Evolutionary conservation across 2,888 invertebrate species (phyloP).

Genomic region (Trichopoda pennipes): DNA sequence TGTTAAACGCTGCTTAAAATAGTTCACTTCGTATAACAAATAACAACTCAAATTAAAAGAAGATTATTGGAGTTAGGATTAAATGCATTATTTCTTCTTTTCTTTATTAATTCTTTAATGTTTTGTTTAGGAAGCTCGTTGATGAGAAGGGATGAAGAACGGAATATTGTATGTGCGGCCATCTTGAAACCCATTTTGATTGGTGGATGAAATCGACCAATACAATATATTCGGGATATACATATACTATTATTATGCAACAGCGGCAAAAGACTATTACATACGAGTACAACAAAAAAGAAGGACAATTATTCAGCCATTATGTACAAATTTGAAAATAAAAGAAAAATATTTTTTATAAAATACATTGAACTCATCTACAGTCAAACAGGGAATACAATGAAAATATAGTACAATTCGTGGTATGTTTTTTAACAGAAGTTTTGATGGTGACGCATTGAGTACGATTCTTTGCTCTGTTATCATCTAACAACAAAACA

Average conservation of each 20-base stretch:
- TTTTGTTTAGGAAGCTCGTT: slow-evolving; percentile 36
- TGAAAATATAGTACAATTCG: slow-evolving; percentile 43
- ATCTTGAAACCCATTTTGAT: slow-evolving; percentile 81
- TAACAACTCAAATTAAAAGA: too few relatives aligned
- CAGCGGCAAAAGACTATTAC: slow-evolving; percentile 40
- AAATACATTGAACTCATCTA: slow-evolving; percentile 66
- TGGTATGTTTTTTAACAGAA: slow-evolving; percentile 35
- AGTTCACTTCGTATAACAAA: too few relatives aligned
- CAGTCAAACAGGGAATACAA: slow-evolving; percentile 62
- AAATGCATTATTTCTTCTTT: slow-evolving; percentile 2
- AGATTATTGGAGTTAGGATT: too few relatives aligned
- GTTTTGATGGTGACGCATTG: slow-evolving; percentile 60
- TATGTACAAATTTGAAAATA: slow-evolving; percentile 78
- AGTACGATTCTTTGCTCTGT: slow-evolving; percentile 41
- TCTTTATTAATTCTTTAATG: slow-evolving; percentile 32
- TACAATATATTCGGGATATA: slow-evolving; percentile 78
- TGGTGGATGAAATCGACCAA: slow-evolving; percentile 81
- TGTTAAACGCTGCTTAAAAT: too few relatives aligned
- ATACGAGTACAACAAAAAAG: slow-evolving; percentile 66
- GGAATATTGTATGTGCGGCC: slow-evolving; percentile 75
- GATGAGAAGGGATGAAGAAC: slow-evolving; percentile 70
- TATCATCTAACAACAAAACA: slow-evolving; percentile 51
- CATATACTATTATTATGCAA: slow-evolving; percentile 59
- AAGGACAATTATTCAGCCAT: slow-evolving; percentile 78
- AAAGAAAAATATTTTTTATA: slow-evolving; percentile 55